Percentiles rank a stretch among this genome's conserved stretches.
Conservation (phyloP, 2,888 invertebrate species). For the Troides helena region DNA sequence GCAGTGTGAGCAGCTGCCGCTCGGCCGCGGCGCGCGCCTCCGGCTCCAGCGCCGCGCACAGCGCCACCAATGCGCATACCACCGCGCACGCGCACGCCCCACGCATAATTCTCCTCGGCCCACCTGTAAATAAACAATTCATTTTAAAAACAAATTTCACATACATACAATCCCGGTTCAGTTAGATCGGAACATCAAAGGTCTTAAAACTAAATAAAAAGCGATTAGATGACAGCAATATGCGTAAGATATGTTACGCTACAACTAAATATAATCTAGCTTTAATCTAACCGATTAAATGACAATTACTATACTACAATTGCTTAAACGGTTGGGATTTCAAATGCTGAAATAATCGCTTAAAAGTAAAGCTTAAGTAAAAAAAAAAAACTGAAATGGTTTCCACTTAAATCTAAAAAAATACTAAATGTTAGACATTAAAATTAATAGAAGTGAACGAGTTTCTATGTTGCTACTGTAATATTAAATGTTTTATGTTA, state of each 20-base stretch:
- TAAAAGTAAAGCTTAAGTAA: not conserved
- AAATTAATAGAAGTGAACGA: too few species aligned
- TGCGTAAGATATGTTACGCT: not conserved
- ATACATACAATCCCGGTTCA: not conserved
- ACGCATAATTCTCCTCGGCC: conserved; percentile 79
- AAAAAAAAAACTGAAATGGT: too few species aligned
- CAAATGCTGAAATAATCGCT: not conserved
- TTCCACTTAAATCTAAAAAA: too few species aligned
- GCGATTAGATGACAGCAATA: not conserved
- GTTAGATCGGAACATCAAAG: not conserved
- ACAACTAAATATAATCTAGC: not conserved
- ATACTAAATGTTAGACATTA: too few species aligned
- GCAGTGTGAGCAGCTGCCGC: conserved; percentile 70
- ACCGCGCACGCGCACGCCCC: conserved; percentile 78
- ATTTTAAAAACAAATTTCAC: not conserved
- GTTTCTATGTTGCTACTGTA: too few species aligned
- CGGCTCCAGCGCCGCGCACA: conserved; percentile 72
- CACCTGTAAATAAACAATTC: conserved; percentile 64
- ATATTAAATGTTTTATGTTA: too few species aligned
- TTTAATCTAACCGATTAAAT: not conserved
- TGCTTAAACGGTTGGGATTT: not conserved
- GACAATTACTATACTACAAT: not conserved
- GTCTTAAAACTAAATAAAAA: not conserved
- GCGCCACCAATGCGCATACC: conserved; percentile 78
- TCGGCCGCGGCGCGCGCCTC: conserved; percentile 70